Conservation (phyloP, 2,888 invertebrate species). For the Eupithecia tripunctaria region DNA sequence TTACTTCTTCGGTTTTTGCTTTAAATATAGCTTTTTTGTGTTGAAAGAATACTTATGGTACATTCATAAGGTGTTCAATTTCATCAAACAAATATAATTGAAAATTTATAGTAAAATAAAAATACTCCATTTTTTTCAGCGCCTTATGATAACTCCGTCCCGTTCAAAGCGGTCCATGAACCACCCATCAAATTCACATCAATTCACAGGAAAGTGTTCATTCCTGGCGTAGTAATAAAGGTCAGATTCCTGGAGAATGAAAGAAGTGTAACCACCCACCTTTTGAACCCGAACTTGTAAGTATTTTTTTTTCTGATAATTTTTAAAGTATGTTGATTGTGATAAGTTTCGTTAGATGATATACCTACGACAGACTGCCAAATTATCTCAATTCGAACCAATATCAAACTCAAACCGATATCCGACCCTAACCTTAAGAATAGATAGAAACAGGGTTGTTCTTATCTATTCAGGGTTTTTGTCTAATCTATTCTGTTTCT, state of each 20-base stretch:
- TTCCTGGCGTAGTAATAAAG: constrained; percentile 90
- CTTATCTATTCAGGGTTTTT: no score
- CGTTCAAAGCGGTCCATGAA: constrained; percentile 87
- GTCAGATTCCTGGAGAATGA: constrained; percentile 91
- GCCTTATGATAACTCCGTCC: constrained; percentile 70
- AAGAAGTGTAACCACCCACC: constrained; percentile 92
- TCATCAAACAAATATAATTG: neutral
- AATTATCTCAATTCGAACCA: no score
- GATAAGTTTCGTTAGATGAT: neutral
- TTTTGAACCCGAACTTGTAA: constrained; percentile 95
- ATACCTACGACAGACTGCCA: neutral
- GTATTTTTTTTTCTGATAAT: constrained; percentile 51
- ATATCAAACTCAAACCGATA: no score
- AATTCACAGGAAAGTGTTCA: constrained; percentile 90
- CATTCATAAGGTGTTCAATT: neutral
- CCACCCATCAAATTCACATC: constrained; percentile 90
- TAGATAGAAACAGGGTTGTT: no score
- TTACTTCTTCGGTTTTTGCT: neutral
- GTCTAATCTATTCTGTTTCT: no score
- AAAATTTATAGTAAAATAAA: neutral
- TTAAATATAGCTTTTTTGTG: neutral
- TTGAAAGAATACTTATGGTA: neutral
- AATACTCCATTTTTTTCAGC: constrained; percentile 55
- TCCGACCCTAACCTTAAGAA: no score
- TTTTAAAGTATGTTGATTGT: no score